Percentiles rank a stretch among this genome's conserved stretches.
Conservation (phyloP, 2,113 vertebrate species). For the Anguilla rostrata region DNA sequence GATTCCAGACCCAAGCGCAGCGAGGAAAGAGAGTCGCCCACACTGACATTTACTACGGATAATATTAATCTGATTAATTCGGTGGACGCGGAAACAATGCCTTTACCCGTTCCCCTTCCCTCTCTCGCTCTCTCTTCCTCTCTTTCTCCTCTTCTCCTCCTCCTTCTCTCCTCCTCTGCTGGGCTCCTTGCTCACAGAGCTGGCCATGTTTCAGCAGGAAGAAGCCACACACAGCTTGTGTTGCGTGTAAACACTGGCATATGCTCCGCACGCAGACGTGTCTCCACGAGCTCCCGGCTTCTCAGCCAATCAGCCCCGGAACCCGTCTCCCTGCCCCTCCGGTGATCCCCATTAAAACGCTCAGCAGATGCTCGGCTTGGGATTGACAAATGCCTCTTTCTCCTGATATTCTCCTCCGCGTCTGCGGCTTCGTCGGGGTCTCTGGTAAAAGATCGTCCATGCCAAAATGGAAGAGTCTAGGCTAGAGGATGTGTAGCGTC, state of each 20-base stretch:
- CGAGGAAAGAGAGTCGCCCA: conserved; percentile 83
- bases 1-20: conserved; percentile 79
- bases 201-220: conserved; percentile 40
- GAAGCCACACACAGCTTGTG: conserved; percentile 59
- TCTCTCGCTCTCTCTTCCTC: not conserved
- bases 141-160: not conserved
- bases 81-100: conserved; percentile 71
- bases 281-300: not conserved
- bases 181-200: conserved; percentile 16
- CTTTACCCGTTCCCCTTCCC: conserved; percentile 75
- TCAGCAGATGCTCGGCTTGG: conserved; percentile 70
- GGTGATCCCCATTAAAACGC: conserved; percentile 70
- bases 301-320: not conserved
- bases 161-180: not conserved
- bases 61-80: conserved; percentile 93
- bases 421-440: not conserved
- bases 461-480: not conserved
- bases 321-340: not conserved
- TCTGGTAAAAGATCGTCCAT: not conserved
- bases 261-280: conserved; percentile 44
- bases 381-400: conserved; percentile 47
- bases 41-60: conserved; percentile 86
- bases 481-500: not conserved
- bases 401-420: not conserved
- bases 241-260: conserved; percentile 68